Conservation (phyloP, 1,140 invertebrate genomes). For the Pygmarrhopalites habei region DNA sequence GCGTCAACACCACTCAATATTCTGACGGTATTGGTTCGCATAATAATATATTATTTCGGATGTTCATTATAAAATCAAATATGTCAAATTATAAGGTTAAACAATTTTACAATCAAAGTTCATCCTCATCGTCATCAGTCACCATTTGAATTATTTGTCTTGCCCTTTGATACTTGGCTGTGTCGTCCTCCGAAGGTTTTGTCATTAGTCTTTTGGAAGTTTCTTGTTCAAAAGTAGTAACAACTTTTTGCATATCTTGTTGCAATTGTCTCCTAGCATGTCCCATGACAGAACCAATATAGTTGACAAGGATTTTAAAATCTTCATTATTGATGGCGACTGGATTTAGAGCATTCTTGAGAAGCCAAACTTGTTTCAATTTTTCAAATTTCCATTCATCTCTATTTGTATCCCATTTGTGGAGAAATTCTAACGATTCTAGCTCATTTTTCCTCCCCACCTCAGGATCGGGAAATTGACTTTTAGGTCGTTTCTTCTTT, state of each 20-base stretch:
- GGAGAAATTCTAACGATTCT: constrained; percentile 23
- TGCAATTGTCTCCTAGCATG: constrained; percentile 53
- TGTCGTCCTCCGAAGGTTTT: constrained; percentile 22
- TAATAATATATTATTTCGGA: too few species aligned
- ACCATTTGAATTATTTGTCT: constrained; percentile 49
- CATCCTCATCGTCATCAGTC: constrained; percentile 25
- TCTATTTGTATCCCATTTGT: constrained; percentile 58
- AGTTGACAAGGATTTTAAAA: constrained; percentile 60
- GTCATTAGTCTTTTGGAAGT: neutral
- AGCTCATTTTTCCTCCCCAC: neutral
- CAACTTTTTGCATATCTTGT: constrained; percentile 56
- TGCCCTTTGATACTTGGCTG: constrained; percentile 49
- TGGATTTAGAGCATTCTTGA: constrained; percentile 58
- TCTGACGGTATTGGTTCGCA: too few species aligned
- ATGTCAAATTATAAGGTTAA: too few species aligned
- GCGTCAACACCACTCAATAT: too few species aligned
- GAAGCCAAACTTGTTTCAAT: constrained; percentile 62
- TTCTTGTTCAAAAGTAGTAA: constrained; percentile 55
- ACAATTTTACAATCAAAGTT: too few species aligned
- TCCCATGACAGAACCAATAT: constrained; percentile 60
- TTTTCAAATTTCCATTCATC: constrained; percentile 71
- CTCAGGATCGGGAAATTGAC: neutral
- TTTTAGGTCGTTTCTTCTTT: constrained; percentile 24
- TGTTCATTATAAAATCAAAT: too few species aligned
- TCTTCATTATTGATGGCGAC: constrained; percentile 51